Percentiles rank a stretch among this genome's conserved stretches.
Evolutionary conservation across 2,113 vertebrate genomes (phyloP).

Genomic region (Dasyprocta punctata): DNA sequence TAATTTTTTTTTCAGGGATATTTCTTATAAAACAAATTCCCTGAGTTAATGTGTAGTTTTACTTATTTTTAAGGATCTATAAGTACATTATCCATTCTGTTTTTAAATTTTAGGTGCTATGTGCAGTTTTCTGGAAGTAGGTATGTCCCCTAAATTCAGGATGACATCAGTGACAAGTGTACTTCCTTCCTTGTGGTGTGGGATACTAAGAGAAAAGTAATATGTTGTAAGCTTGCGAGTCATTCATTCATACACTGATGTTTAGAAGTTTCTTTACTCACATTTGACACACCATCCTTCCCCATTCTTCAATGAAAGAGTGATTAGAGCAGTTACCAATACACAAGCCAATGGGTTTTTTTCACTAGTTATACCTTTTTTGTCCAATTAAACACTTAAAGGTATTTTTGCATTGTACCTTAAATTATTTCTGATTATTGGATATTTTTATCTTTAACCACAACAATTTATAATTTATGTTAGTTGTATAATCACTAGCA

Average conservation of each 20-base stretch:
- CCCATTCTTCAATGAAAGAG: neutral
- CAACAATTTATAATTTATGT: neutral
- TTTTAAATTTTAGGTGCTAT: constrained; percentile 26
- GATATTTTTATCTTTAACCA: neutral
- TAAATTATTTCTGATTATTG: neutral
- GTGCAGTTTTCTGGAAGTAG: neutral
- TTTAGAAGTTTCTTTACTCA: neutral
- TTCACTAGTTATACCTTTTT: neutral
- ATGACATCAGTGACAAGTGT: neutral
- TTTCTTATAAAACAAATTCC: constrained; percentile 45
- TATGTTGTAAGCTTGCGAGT: neutral
- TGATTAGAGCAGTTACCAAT: neutral
- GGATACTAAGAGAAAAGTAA: neutral
- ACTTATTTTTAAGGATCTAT: constrained; percentile 16
- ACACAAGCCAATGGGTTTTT: neutral
- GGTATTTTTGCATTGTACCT: neutral
- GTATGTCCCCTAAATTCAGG: neutral
- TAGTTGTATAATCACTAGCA: neutral
- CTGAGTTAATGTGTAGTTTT: neutral
- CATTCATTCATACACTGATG: neutral
- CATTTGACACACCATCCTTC: neutral
- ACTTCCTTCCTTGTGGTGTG: neutral
- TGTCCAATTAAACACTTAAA: neutral
- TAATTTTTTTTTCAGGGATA: neutral
- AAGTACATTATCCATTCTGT: neutral